Evolutionary conservation across 2,797 vertebrate species (phyloP), one percentile per base, ranked within the genome.

Genomic region (Gila robusta): DNA sequence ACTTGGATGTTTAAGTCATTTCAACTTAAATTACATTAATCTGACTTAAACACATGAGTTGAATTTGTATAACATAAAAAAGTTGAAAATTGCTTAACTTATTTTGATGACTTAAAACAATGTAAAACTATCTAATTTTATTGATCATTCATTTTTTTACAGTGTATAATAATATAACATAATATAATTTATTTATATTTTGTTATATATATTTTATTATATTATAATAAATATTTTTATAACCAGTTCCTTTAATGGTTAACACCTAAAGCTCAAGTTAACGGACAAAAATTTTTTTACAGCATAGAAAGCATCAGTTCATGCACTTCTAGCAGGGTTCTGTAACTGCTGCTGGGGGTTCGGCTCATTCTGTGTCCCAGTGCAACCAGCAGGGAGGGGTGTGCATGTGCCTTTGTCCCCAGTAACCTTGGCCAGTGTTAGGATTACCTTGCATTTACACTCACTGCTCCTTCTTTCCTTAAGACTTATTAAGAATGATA

Each of bases 401-500:
- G 93, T 93, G 94, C 93, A 93, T 96, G 96, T 97, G 96, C 96
- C 96, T 94, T 95, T 96, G 96, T 97, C 96, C 97, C 96, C 95
- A 94, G 97, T 99, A 98, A 99, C 98, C 98, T 99, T 99, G 98
- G 97, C 95, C 96, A 96, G 96, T 95, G 96, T 96, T 96, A 97
- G 97, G 98, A 99, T 99, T 99, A 99, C 97, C 95, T 95, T 97
- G 97, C 97, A 97, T 98, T 98, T 98, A 98, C 96, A 97, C 97
- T 97, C 96, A 96, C 96, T 95, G 97, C 97, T 97, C 96, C 96
- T 96, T 97, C 98, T 98, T 98, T 99, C 98, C 97, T 98, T 99
- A 99, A 99, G 98, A 98, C 98, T 99, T 99, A 99, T 99, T 99
- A 99, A 97, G 98, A 98, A 99, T 99, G 98, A 98, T 99, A 99